These are phyloP conservation scores for Nomada fucata DNA, from an alignment of 2,888 invertebrate species.

Conservation along the genomic window DNA sequence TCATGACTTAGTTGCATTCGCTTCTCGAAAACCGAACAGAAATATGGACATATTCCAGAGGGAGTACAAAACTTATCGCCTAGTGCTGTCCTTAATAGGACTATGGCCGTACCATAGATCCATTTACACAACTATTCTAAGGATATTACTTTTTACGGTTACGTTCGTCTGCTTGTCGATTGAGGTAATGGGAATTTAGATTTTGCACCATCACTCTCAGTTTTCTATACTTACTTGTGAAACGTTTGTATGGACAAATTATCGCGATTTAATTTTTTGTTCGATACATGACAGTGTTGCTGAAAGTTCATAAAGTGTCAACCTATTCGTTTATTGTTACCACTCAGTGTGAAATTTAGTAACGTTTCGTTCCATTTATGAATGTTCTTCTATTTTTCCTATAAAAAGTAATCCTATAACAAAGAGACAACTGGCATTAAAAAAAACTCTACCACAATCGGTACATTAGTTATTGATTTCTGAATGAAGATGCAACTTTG, in stretches of 20 bases:
- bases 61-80: conserved; percentile 13
- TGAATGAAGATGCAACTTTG: no score
- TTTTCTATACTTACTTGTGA: not conserved
- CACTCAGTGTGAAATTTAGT: no score
- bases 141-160: not conserved
- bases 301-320: no score
- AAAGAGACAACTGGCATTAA: not conserved
- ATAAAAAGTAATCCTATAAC: not conserved
- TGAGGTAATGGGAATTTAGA: conserved; percentile 7
- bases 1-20: not conserved
- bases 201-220: no score
- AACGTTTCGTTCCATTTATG: not conserved
- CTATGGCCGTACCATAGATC: conserved; percentile 31
- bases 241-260: not conserved
- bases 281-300: not conserved
- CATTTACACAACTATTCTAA: not conserved
- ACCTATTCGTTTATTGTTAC: no score
- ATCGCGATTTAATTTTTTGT: not conserved
- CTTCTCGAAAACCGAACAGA: not conserved
- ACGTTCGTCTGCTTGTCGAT: not conserved
- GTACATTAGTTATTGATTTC: no score
- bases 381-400: not conserved
- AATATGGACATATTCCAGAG: conserved; percentile 11
- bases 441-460: no score
- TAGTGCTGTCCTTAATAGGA: conserved; percentile 15